Percentiles rank a stretch among this genome's conserved stretches.
These are phyloP conservation scores for Acanthosoma haemorrhoidale DNA, from an alignment of 2,888 invertebrate species.

Conservation along the genomic window DNA sequence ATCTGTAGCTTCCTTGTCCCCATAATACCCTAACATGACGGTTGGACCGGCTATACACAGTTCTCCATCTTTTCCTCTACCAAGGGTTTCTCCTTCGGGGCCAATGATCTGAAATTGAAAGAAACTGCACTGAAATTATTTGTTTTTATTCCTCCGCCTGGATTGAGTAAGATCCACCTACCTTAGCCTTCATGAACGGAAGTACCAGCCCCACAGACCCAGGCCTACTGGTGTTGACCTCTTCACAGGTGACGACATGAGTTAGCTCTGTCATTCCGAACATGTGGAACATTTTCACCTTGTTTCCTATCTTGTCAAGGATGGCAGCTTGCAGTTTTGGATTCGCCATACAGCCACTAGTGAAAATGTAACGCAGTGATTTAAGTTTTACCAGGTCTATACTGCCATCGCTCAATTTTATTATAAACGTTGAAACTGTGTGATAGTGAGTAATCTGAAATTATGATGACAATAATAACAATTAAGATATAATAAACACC, in stretches of 20 bases:
- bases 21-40: conserved; percentile 79
- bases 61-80: conserved; percentile 68
- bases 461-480: not conserved
- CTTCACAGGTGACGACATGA: not conserved
- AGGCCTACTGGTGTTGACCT: conserved; percentile 27
- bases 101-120: conserved; percentile 40
- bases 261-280: conserved; percentile 36
- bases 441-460: conserved; percentile 14
- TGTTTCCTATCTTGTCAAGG: not conserved
- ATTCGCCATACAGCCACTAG: conserved; percentile 44
- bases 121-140: not conserved
- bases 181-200: conserved; percentile 25
- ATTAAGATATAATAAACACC: not conserved
- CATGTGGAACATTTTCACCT: conserved; percentile 30
- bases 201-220: conserved; percentile 16
- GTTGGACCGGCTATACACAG: conserved; percentile 75
- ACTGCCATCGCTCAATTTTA: conserved; percentile 49
- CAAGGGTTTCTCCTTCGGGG: conserved; percentile 52
- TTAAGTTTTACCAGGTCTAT: conserved; percentile 45
- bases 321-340: conserved; percentile 1
- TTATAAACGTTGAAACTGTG: conserved; percentile 62
- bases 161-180: not conserved
- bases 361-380: conserved; percentile 45
- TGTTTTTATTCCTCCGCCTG: no score
- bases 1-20: conserved; percentile 60